Evolutionary conservation across 2,797 vertebrate genomes (phyloP).

Genomic region (Lutjanus argentimaculatus): DNA sequence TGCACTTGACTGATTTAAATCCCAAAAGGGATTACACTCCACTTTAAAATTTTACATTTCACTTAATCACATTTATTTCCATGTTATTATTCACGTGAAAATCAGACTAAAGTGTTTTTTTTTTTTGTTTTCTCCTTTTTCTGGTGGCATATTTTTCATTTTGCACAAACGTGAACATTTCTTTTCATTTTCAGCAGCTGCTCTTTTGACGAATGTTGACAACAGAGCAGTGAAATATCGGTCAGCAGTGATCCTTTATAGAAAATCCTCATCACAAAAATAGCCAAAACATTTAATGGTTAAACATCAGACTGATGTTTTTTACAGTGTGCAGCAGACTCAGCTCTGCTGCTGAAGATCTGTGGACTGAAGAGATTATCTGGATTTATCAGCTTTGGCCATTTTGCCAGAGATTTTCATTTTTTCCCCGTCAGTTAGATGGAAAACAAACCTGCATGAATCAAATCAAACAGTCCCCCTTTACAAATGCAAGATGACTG

Average conservation of each 20-base stretch:
- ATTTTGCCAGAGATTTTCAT: slow-evolving; percentile 70
- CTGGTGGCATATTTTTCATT: background rate
- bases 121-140: background rate
- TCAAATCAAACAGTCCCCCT: slow-evolving; percentile 45
- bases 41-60: background rate
- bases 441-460: slow-evolving; percentile 71
- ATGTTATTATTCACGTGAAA: background rate
- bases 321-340: slow-evolving; percentile 44
- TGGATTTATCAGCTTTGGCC: slow-evolving; percentile 76
- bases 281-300: background rate
- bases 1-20: slow-evolving; percentile 4
- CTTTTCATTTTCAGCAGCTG: background rate
- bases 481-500: slow-evolving; percentile 60
- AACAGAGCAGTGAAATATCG: background rate
- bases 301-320: slow-evolving; percentile 10
- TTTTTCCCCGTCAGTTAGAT: slow-evolving; percentile 36
- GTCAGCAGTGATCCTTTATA: background rate
- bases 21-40: background rate
- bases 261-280: slow-evolving; percentile 1
- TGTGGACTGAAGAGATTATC: slow-evolving; percentile 78
- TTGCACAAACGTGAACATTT: background rate
- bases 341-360: slow-evolving; percentile 52
- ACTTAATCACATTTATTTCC: background rate
- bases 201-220: background rate
- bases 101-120: background rate